Evolutionary conservation across 2,797 vertebrate species (phyloP).

Genomic region (Tiaroga cobitis): DNA sequence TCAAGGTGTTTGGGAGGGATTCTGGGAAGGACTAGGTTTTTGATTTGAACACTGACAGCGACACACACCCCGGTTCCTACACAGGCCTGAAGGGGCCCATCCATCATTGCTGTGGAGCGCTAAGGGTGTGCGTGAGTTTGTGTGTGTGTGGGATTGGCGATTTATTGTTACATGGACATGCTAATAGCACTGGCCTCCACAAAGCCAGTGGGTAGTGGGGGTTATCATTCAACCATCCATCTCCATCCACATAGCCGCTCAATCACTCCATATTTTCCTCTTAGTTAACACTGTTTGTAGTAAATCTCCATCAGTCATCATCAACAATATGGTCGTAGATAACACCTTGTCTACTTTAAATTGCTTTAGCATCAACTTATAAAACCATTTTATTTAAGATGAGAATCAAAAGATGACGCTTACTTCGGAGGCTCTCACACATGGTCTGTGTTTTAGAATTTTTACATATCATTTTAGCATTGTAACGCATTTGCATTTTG

Average conservation of each 20-base stretch:
- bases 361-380: not conserved
- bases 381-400: not conserved
- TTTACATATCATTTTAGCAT: constrained; percentile 13
- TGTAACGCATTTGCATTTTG: not conserved
- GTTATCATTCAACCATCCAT: constrained; percentile 72
- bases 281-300: constrained; percentile 52
- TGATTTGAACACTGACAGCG: constrained; percentile 35
- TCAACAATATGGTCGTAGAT: constrained; percentile 47
- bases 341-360: constrained; percentile 11
- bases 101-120: constrained; percentile 65
- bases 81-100: constrained; percentile 66
- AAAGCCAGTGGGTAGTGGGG: constrained; percentile 68
- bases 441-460: not conserved
- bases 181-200: constrained; percentile 75
- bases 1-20: constrained; percentile 64
- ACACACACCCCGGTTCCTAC: constrained; percentile 42
- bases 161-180: constrained; percentile 70
- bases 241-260: constrained; percentile 64
- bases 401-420: not conserved
- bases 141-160: constrained; percentile 23
- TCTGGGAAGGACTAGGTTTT: constrained; percentile 26
- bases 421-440: not conserved
- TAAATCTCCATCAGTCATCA: constrained; percentile 60
- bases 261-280: constrained; percentile 64
- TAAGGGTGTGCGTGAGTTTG: constrained; percentile 19